phyloP scores from a whole-genome alignment of 1,140 invertebrate species.

The Halyomorpha halys region DNA sequence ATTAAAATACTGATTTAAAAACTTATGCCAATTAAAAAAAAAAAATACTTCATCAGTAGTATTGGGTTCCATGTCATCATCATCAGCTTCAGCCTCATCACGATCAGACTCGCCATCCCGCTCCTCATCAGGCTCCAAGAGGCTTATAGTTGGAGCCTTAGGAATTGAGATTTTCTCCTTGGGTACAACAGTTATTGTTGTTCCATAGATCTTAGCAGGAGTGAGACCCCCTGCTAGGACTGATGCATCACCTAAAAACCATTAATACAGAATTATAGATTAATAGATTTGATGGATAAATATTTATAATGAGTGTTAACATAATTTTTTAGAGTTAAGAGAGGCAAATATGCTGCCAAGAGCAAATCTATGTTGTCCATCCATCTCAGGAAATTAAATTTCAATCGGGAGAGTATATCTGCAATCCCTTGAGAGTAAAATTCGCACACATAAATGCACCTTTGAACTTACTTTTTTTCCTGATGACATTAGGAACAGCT shows the following conservation, averaged over 20 bases:
- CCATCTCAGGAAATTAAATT: no score
- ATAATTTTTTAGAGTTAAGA: no score
- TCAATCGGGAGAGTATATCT: no score
- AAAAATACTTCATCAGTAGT: constrained; percentile 29
- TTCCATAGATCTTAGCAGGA: constrained; percentile 50
- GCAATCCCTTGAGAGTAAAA: no score
- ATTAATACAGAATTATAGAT: no score
- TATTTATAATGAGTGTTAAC: no score
- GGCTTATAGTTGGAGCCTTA: constrained; percentile 13
- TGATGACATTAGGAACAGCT: constrained; percentile 31
- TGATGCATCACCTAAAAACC: neutral
- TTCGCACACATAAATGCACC: no score
- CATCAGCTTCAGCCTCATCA: constrained; percentile 36
- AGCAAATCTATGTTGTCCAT: no score
- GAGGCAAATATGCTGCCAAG: no score
- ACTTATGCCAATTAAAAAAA: no score
- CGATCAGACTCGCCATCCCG: constrained; percentile 36
- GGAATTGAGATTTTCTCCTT: neutral
- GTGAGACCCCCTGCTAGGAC: neutral
- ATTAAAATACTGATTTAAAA: no score
- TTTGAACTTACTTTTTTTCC: constrained; percentile 19
- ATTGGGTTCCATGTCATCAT: constrained; percentile 33
- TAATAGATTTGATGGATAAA: no score
- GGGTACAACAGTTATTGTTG: constrained; percentile 49
- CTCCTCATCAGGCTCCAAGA: constrained; percentile 29